phyloP scores from a whole-genome alignment of 2,888 invertebrate genomes.

The Ochropleura leucogaster region DNA sequence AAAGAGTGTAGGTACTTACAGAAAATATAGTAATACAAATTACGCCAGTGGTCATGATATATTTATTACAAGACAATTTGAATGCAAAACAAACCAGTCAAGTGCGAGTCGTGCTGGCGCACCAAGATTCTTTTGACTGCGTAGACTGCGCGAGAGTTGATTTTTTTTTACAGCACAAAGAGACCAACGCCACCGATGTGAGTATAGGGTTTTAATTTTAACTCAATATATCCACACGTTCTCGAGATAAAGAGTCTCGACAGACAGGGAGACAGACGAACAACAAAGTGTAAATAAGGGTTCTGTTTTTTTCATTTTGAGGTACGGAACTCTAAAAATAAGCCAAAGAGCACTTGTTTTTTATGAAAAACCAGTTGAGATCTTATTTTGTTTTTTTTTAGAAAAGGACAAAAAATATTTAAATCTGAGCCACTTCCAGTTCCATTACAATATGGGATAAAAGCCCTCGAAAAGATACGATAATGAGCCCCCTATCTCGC shows the following conservation, averaged over 20 bases:
- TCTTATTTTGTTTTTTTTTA: not conserved
- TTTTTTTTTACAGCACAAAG: no score
- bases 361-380: not conserved
- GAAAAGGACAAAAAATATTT: slow-evolving; percentile 1
- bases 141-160: no score
- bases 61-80: not conserved
- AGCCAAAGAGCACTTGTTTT: not conserved
- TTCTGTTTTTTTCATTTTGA: no score
- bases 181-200: no score
- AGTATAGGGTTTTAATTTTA: no score
- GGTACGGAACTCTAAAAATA: no score
- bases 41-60: not conserved
- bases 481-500: slow-evolving; percentile 73
- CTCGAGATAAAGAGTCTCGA: no score
- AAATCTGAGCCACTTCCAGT: slow-evolving; percentile 50
- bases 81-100: not conserved
- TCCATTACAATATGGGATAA: slow-evolving; percentile 40
- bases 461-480: slow-evolving; percentile 73
- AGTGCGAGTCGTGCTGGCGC: no score
- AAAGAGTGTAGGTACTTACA: not conserved
- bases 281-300: no score
- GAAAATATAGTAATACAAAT: not conserved
- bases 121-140: no score
- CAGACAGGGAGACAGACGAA: no score
- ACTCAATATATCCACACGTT: no score